Base-by-base conservation (phyloP, 2,888 invertebrate genomes). In the Adelphocoris suturalis region DNA sequence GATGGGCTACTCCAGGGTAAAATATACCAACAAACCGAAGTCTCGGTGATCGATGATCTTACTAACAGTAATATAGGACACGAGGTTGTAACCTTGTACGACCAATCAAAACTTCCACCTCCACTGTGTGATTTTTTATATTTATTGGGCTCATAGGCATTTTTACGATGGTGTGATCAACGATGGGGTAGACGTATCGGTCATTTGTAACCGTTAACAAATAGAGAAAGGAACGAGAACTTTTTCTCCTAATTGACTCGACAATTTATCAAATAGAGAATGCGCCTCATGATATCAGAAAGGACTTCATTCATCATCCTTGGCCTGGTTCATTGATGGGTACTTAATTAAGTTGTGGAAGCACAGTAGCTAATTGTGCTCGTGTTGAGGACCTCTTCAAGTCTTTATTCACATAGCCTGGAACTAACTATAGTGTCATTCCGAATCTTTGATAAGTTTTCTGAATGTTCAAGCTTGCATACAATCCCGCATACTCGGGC, bases 221-320 rank as follows among this genome's bases (percentile, higher is more conserved):
- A 86, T 48, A 88, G 88, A 88, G 78, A 52, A 88, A 55, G 78
- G 78, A 55, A 76, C 76, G 78, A 78, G 78, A 76, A 28, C 78
- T 88, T 88, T 88, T 88, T 28, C 80, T 27, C 88, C 88, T 88
- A 88, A 88, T 88, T 88, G 88, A 88, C 55, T 76, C 88, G 88
- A 78, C 88, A 78, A 88, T 88, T 88, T 88, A 88, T 88, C 88
- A 88, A 87, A 78, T 55, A 46, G 28, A 78, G 80, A 88, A 88
- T 88, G 88, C 88, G 88, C 78, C 78, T 78, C 78, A 47, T 86
- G 88, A 88, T 88, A 88, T 88, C 78, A 55, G 80, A 46, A 76
- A 76, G 4, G 76, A 86, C 55, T 48, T 80, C 88, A 88, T 88
- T 88, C 88, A 78, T 88, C 88, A 88, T 88, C 78, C 80, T 11